Base-by-base conservation (phyloP, 2,113 vertebrate genomes). In the Eptatretus burgeri region DNA sequence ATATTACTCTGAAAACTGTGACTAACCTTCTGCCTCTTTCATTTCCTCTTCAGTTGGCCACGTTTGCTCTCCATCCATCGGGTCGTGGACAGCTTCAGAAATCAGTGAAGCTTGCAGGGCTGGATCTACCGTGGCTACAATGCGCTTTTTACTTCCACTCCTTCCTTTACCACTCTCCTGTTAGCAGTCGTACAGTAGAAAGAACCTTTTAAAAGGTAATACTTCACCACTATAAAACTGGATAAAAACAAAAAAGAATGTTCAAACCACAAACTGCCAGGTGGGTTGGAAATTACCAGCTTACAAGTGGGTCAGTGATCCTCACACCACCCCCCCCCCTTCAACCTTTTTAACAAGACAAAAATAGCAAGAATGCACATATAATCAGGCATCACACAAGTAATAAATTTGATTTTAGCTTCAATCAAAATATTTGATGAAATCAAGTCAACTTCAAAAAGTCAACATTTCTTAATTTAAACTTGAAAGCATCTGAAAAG, bases 1-100 rank as follows among this genome's bases (percentile, higher is more conserved):
- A 41, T 41, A 5, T 5, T 5, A 41, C 27, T 41, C 27, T 41
- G 27, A 41, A 41, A 41, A 41, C 27, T 41, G 27, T 41, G 27
- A 41, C 65, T 10, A 56, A 93, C 89, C 84, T 64, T 88, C 78
- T 65, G 86, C 85, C 68, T 93, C 86, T 60, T 71, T 75, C 67
- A 98, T 76, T 52, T 98, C 91, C 2, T 80, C 74, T 20, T 91
- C 85, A 5, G 85, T 89, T 41, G 91, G 89, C 91, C 91, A 98
- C 0, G 89, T 95, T 69, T 98, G 91, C 64, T 98, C 91, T 41
- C 86, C 86, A 5, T 93, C 87, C 89, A 98, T 91, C 14, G 86
- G 82, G 70, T 94, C 85, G 53, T 81, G 83, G 66, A 84, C 75
- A 10, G 80, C 85, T 69, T 98, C 89, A 1, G 77, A 68, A 70